Evolutionary conservation across 2,797 vertebrate species (phyloP), one percentile per base, ranked within the genome.

Genomic region (Dallia pectoralis): DNA sequence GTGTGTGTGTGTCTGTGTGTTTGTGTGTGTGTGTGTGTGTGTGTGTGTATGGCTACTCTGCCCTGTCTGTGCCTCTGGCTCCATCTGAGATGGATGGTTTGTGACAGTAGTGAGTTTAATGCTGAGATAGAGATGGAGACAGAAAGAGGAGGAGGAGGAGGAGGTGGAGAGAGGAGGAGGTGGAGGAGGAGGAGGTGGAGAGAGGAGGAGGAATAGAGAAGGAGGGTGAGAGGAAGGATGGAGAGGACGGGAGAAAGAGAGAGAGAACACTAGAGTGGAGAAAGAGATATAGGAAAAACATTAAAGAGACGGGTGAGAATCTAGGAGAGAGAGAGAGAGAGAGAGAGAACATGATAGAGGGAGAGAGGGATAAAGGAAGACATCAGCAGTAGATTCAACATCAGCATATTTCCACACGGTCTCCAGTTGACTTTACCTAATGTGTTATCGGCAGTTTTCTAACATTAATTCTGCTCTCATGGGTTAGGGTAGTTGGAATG

Each of bases 401-500:
- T 51, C 49, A 49, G 15, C 48, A 51, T 51, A 51, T 51, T 51
- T 51, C 49, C 49, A 7, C 3, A 16, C 19, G 18, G 19, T 51
- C 48, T 51, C 18, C 7, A n/a, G 18, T 51, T 51, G 19, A 53
- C 49, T 7, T 53, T 7, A 53, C 19, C n/a, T 77, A 76, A 84
- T 75, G 79, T 83, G 84, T 89, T 86, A 87, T 63, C 75, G 80
- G 71, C 85, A 81, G 81, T 86, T 90, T 87, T 88, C 81, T 85
- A 82, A 76, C 81, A 86, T 87, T 87, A 84, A 79, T 79, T 74
- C 33, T 44, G 19, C 56, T 74, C 75, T 83, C 70, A 32, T 5
- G 40, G 66, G 19, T 25, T 36, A 4, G 30, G n/a, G 19, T 33
- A 8, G 48, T 36, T 7, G 9, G 12, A 1, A 2, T 62, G 59